phyloP scores from a whole-genome alignment of 23 tunicate genomes.

The Aplidium turbinatum region DNA sequence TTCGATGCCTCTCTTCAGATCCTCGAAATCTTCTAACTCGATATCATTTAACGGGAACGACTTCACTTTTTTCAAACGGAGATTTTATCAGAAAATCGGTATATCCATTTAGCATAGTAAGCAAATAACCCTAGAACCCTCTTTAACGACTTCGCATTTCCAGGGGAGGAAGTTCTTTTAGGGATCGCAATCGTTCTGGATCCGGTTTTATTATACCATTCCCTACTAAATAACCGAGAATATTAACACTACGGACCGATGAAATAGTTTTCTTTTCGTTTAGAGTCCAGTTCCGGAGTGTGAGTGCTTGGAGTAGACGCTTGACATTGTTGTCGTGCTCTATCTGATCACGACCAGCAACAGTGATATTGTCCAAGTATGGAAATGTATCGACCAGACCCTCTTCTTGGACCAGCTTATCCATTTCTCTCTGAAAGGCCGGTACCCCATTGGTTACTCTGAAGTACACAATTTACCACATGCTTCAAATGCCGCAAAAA shows the following conservation, averaged over 20 bases:
- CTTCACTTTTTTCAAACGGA: not conserved
- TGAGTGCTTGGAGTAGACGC: not conserved
- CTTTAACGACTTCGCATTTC: constrained; percentile 3
- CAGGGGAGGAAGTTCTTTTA: constrained; percentile 2
- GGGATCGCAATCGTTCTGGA: constrained; percentile 17
- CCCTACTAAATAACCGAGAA: constrained; percentile 26
- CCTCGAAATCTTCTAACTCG: constrained; percentile 1
- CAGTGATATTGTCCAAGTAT: constrained; percentile 24
- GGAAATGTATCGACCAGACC: constrained; percentile 6
- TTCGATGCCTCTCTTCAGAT: not conserved
- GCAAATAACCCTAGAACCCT: constrained; percentile 19
- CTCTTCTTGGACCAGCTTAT: constrained; percentile 1
- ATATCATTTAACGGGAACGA: constrained; percentile 14
- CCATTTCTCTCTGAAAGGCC: constrained; percentile 20
- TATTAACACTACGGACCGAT: not conserved
- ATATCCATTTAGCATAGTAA: constrained; percentile 22
- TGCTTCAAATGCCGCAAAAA: constrained; percentile 31
- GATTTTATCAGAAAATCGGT: constrained; percentile 34
- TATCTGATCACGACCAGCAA: constrained; percentile 6
- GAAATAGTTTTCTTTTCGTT: constrained; percentile 24
- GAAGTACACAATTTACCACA: constrained; percentile 8
- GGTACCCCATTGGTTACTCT: constrained; percentile 33
- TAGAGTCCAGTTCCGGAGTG: not conserved
- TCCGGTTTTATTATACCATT: constrained; percentile 21
- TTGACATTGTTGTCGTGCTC: constrained; percentile 36